Evolutionary conservation across 2,888 invertebrate genomes (phyloP).

Genomic region (Hirtodrosophila trivittata): DNA sequence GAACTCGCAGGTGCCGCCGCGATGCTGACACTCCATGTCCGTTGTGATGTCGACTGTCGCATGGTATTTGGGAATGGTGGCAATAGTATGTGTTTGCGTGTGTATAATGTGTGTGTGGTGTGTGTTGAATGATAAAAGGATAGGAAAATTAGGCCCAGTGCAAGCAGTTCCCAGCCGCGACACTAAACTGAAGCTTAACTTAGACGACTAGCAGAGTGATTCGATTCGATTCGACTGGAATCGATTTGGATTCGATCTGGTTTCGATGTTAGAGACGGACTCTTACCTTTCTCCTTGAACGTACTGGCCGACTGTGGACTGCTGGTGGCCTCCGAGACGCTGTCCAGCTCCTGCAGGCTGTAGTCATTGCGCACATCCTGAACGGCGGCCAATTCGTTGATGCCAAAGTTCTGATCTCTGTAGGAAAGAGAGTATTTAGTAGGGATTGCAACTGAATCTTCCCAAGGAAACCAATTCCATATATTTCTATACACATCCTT

Average conservation of each 20-base stretch:
- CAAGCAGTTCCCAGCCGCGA: constrained; percentile 75
- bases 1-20: constrained; percentile 93
- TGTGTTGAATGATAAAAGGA: constrained; percentile 27
- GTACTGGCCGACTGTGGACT: constrained; percentile 84
- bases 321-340: constrained; percentile 71
- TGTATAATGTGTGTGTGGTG: constrained; percentile 16
- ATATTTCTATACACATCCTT: no score
- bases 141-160: constrained; percentile 62
- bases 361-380: constrained; percentile 86
- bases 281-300: constrained; percentile 88
- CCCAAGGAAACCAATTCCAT: no score
- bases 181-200: constrained; percentile 59
- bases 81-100: constrained; percentile 14
- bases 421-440: neutral
- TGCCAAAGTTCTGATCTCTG: constrained; percentile 87
- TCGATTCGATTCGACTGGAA: neutral
- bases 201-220: constrained; percentile 31
- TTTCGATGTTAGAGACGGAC: constrained; percentile 10
- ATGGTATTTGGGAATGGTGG: constrained; percentile 33
- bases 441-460: neutral
- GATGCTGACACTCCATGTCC: constrained; percentile 84
- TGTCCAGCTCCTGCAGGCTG: constrained; percentile 87
- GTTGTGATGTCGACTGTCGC: constrained; percentile 82
- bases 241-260: neutral
- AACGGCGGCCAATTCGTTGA: constrained; percentile 85